Conservation (phyloP, 2,797 vertebrate genomes). For the Clarias pachynema region DNA sequence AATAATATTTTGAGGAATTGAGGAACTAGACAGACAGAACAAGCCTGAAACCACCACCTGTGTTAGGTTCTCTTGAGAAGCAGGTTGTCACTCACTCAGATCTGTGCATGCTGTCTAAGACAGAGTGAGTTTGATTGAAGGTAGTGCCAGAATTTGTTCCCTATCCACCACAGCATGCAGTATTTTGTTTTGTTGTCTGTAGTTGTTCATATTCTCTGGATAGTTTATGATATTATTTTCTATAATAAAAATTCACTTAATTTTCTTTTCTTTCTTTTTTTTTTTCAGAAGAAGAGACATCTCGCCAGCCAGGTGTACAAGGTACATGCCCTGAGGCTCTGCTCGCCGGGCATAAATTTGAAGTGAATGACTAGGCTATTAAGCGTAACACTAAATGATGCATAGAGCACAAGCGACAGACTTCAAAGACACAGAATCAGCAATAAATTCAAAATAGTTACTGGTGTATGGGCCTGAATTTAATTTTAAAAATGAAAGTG, state of each 20-base stretch:
- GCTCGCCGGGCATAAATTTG: not conserved
- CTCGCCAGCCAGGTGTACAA: not conserved
- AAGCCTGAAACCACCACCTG: not conserved
- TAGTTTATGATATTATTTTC: not conserved
- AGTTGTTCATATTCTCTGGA: not conserved
- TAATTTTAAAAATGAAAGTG: not conserved
- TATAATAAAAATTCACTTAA: not conserved
- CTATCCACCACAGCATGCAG: not conserved
- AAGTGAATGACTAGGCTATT: not conserved
- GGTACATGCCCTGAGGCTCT: not conserved
- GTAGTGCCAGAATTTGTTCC: not conserved
- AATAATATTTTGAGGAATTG: no score
- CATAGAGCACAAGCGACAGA: not conserved
- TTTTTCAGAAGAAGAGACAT: not conserved
- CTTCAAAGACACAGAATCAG: not conserved
- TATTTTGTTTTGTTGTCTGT: not conserved
- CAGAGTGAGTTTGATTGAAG: not conserved
- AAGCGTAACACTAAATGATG: not conserved
- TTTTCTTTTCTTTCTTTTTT: no score
- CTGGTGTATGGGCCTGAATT: not conserved
- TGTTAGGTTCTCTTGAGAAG: not conserved
- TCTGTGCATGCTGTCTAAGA: not conserved
- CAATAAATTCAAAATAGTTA: not conserved
- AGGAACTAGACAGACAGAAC: not conserved
- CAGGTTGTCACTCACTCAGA: conserved; percentile 1